These are phyloP conservation scores for Grammomys dolichurus DNA, from an alignment of 2,113 vertebrate genomes.

Conservation along the genomic window DNA sequence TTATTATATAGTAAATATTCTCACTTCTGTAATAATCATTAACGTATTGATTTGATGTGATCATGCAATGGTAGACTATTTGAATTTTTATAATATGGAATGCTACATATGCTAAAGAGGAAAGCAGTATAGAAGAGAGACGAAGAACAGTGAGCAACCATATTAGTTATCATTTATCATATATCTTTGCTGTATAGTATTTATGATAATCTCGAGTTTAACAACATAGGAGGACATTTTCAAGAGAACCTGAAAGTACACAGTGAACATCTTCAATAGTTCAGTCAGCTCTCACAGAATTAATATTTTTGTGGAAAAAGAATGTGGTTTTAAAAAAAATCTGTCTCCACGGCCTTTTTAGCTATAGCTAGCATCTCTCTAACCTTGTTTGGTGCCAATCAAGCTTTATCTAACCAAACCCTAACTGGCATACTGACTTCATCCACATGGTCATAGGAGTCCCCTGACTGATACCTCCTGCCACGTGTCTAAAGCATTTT, in stretches of 20 bases:
- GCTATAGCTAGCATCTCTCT: slow-evolving; percentile 37
- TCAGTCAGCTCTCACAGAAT: background rate
- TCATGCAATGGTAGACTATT: slow-evolving; percentile 18
- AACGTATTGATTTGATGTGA: slow-evolving; percentile 62
- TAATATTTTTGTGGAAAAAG: slow-evolving; percentile 61
- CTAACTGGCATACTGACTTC: slow-evolving; percentile 68
- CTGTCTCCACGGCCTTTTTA: slow-evolving; percentile 45
- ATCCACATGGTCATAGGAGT: slow-evolving; percentile 66
- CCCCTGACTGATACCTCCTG: slow-evolving; percentile 67
- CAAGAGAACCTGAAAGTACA: slow-evolving; percentile 28
- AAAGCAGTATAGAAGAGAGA: background rate
- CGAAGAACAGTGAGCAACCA: background rate
- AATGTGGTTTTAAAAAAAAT: slow-evolving; percentile 64
- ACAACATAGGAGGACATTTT: slow-evolving; percentile 59
- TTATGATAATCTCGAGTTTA: slow-evolving; percentile 41
- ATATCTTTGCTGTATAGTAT: slow-evolving; percentile 24
- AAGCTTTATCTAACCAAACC: slow-evolving; percentile 70
- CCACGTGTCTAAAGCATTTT: slow-evolving; percentile 65
- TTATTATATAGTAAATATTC: slow-evolving; percentile 49
- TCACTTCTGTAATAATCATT: slow-evolving; percentile 43
- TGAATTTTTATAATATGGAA: slow-evolving; percentile 13
- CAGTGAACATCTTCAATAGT: slow-evolving; percentile 10
- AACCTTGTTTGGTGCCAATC: slow-evolving; percentile 53
- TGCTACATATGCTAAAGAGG: background rate
- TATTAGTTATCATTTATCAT: background rate